phyloP scores from a whole-genome alignment of 1,140 invertebrate genomes.

The Papilio polytes region DNA sequence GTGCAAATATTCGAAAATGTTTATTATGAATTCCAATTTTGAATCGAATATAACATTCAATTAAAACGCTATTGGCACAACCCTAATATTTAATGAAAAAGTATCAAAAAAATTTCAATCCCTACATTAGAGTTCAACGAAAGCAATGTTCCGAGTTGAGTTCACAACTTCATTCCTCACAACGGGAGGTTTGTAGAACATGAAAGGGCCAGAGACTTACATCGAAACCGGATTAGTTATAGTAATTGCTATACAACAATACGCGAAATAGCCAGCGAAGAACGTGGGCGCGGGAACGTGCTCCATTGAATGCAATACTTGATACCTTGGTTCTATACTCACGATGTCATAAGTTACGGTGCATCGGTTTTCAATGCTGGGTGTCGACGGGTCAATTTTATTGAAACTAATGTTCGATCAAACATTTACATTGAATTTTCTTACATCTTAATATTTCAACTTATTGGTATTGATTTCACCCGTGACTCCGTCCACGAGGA shows the following conservation, averaged over 20 bases:
- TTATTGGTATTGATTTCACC: too few species aligned
- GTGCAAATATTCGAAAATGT: too few species aligned
- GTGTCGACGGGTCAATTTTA: conserved; percentile 25
- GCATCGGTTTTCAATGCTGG: conserved; percentile 34
- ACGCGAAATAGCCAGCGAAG: conserved; percentile 21
- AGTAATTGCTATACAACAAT: conserved; percentile 39
- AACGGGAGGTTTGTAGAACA: conserved; percentile 39
- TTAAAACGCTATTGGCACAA: too few species aligned
- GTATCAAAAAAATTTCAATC: background rate
- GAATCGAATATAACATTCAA: too few species aligned
- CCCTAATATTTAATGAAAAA: background rate
- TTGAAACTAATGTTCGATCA: conserved; percentile 20
- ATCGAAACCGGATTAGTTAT: conserved; percentile 40
- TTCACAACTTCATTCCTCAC: conserved; percentile 25
- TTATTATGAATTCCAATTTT: too few species aligned
- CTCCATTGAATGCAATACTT: conserved; percentile 27
- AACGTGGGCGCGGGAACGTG: conserved; percentile 37
- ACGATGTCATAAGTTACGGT: conserved; percentile 31
- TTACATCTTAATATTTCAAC: background rate
- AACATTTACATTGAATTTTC: background rate
- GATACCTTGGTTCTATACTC: conserved; percentile 33
- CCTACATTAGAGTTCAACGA: conserved; percentile 21
- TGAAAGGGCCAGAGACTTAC: conserved; percentile 35
- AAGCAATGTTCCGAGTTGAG: background rate
- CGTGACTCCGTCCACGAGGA: too few species aligned